Percentiles rank a stretch among this genome's conserved stretches.
These are phyloP conservation scores for Labeo calbasu DNA, from an alignment of 2,797 vertebrate genomes.

Conservation along the genomic window DNA sequence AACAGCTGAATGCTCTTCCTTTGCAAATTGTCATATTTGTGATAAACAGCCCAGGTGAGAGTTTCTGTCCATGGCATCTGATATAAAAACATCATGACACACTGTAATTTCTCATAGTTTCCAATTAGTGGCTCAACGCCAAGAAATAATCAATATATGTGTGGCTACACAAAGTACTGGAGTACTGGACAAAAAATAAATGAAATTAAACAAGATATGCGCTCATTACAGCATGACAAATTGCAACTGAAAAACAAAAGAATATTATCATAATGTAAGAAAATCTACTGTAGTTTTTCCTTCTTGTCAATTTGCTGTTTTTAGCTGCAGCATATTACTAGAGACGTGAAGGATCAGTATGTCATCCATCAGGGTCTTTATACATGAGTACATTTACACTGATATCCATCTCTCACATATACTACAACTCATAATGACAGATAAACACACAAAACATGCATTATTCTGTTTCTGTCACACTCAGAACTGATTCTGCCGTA, in stretches of 20 bases:
- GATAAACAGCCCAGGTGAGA: background rate
- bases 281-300: background rate
- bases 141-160: background rate
- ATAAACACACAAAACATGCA: conserved; percentile 10
- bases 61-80: background rate
- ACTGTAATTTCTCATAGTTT: background rate
- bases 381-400: background rate
- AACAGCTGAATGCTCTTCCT: background rate
- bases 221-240: background rate
- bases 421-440: conserved; percentile 2
- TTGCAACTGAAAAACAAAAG: background rate
- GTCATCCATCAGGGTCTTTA: conserved; percentile 1
- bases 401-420: conserved; percentile 18
- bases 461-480: conserved; percentile 14
- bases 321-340: conserved; percentile 6
- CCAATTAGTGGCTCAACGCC: background rate
- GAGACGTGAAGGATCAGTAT: background rate
- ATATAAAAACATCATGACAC: background rate
- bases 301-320: background rate
- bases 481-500: conserved; percentile 11
- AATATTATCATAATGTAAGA: background rate
- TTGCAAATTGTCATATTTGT: background rate
- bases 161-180: background rate
- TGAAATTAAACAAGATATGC: background rate
- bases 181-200: too few species aligned